Evolutionary conservation across 2,888 invertebrate genomes (phyloP), one percentile per base, ranked within the genome.

Genomic region (Stratiomys singularior): DNA sequence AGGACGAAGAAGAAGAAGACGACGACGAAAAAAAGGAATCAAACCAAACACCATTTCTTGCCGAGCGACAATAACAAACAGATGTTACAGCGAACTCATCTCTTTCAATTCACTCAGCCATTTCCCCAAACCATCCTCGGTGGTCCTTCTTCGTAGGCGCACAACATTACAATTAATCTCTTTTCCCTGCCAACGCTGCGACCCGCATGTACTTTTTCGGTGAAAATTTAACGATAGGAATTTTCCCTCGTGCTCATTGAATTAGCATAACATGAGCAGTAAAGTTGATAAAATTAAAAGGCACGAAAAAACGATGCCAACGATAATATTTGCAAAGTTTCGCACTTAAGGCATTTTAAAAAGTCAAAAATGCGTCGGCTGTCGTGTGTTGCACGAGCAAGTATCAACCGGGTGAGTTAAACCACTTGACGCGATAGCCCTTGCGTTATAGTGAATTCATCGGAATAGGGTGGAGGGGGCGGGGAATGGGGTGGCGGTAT

Each of bases 241-340:
- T 44, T 44, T 44, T 18, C n/a, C 69, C 47, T 44, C 25, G 47
- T 27, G 27, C 69, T 69, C 69, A 46, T 69, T 23, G 30, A 69
- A 69, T 69, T 69, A 69, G 47, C 69, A 69, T 69, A 69, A 69
- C 69, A 69, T 47, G 69, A 69, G 69, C 69, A 46, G 47, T 69
- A 46, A 69, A 69, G 69, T 69, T 69, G 69, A 69, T 69, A 69
- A 69, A 69, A 69, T 69, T 69, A 69, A 69, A 69, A 30, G 69
- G 4, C 52, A 52, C n/a, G n/a, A 52, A 13, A 13, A 52, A 52
- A 52, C 52, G 18, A 52, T 4, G 15, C n/a, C 52, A 5, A 52
- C 18, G 52, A 52, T 52, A 18, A 52, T 52, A 52, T 52, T 52
- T 52, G 52, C 15, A 13, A 52, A 52, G 52, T 52, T 52, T 52